Evolutionary conservation across 1,140 invertebrate genomes (phyloP), one percentile per base, ranked within the genome.

Genomic region (Polypedilum vanderplanki): DNA sequence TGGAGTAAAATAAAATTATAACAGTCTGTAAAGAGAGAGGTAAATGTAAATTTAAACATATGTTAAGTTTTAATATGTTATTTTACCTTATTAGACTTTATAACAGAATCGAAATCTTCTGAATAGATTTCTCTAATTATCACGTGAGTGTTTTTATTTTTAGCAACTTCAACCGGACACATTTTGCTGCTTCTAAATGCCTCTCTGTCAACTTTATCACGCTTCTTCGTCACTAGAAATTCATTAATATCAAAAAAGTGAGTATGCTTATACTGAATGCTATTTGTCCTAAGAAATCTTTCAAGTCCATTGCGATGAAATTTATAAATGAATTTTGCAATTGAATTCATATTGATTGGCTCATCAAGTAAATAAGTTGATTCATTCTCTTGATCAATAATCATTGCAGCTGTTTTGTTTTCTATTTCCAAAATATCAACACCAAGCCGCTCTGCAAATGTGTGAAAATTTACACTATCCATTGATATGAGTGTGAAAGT

Each of bases 391-490:
- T 87, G 86, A 83, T 93, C 89, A 75, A 93, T 80, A 77, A 93
- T 91, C 24, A 93, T 85, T 74, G 87, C 88, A 64, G 87, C 86
- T 73, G 90, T 90, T 80, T 87, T 88, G 78, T 91, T 87, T 70
- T 83, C 84, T 41, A 80, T 83, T 40, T 83, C 86, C 12, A 81
- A 79, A n/a, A 90, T 81, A 80, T 91, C 87, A 20, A 91, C 85
- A 1, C 91, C 91, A 33, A 95, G 84, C 33, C 86, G 85, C 79
- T 92, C 87, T 7, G 91, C 88, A 81, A 93, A 93, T 78, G 90
- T 86, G 76, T 87, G 87, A 79, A 90, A 91, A 40, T 86, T 79
- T 4, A 89, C 78, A 78, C 89, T 89, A 79, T 94, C 92, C 73
- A 94, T 85, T 0, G 89, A 90, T 41, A 92, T 79, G 76, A 94